Percentiles rank a stretch among this genome's conserved stretches.
Evolutionary conservation across 2,113 vertebrate genomes (phyloP).

Genomic region (Mustela nigripes): DNA sequence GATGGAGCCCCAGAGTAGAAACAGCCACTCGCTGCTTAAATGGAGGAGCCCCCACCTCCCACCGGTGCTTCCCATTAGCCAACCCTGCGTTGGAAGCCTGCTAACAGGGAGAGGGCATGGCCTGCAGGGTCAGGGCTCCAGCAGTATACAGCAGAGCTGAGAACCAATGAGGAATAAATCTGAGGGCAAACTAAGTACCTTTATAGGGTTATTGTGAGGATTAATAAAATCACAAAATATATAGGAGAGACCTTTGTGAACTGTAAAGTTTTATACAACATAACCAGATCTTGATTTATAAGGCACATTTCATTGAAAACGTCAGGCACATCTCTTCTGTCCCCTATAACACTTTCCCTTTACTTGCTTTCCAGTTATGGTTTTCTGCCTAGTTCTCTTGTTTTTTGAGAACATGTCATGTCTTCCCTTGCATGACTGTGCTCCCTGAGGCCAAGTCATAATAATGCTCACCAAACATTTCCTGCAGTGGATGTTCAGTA

Average conservation of each 20-base stretch:
- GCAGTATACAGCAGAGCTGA: background rate
- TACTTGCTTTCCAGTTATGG: background rate
- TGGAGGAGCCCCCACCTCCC: background rate
- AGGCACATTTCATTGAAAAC: background rate
- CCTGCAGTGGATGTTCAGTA: background rate
- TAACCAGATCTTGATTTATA: background rate
- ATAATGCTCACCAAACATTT: background rate
- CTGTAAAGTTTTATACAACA: background rate
- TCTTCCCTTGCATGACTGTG: background rate
- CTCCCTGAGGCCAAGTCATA: background rate
- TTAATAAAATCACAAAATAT: background rate
- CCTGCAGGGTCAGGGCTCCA: background rate
- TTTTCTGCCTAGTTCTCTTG: background rate
- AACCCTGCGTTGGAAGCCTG: background rate
- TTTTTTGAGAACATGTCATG: background rate
- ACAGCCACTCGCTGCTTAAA: background rate
- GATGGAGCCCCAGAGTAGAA: background rate
- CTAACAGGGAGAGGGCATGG: rapidly evolving
- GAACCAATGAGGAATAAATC: background rate
- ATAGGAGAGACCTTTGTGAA: background rate
- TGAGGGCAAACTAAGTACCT: background rate
- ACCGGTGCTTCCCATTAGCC: background rate
- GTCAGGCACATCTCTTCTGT: background rate
- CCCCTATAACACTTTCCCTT: background rate
- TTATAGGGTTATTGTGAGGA: background rate